A percentile compares a stretch with the other conserved stretches of the same genome.
phyloP scores from a whole-genome alignment of 2,888 invertebrate genomes.

The Mimumesa dahlbomi region DNA sequence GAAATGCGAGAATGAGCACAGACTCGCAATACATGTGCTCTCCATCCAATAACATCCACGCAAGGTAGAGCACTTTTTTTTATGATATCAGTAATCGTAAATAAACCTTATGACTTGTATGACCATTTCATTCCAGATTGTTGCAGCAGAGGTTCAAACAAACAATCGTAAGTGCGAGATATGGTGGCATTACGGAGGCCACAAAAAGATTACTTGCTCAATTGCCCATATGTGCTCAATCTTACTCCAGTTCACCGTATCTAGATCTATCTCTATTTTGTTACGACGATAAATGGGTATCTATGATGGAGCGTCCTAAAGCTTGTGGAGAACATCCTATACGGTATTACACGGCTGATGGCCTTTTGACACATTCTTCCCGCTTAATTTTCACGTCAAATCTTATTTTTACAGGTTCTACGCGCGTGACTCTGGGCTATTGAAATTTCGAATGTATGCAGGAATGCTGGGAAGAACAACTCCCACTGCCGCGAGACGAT shows the following conservation, averaged over 20 bases:
- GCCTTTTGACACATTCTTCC: too few species aligned
- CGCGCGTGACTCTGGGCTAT: slow-evolving; percentile 88
- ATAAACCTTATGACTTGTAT: neutral
- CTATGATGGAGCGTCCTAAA: slow-evolving; percentile 96
- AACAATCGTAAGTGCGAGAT: slow-evolving; percentile 93
- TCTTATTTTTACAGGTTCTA: slow-evolving; percentile 85
- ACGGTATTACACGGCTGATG: slow-evolving; percentile 84
- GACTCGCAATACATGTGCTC: slow-evolving; percentile 95
- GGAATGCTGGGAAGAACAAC: slow-evolving; percentile 85
- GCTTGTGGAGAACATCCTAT: slow-evolving; percentile 96
- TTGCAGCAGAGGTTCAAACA: slow-evolving; percentile 90
- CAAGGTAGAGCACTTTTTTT: slow-evolving; percentile 81
- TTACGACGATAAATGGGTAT: slow-evolving; percentile 98
- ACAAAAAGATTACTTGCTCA: slow-evolving; percentile 94
- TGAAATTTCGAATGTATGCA: slow-evolving; percentile 89
- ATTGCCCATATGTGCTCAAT: slow-evolving; percentile 96
- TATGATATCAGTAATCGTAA: neutral
- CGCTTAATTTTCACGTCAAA: too few species aligned
- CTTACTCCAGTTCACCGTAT: slow-evolving; percentile 95
- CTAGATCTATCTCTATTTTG: slow-evolving; percentile 94
- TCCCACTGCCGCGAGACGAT: slow-evolving; percentile 86
- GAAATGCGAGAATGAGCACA: slow-evolving; percentile 91
- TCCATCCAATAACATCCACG: slow-evolving; percentile 93
- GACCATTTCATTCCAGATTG: slow-evolving; percentile 75
- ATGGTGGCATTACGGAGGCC: slow-evolving; percentile 94